Evolutionary conservation across 2,797 vertebrate species (phyloP), one percentile per base, ranked within the genome.

Genomic region (Lerista edwardsae): DNA sequence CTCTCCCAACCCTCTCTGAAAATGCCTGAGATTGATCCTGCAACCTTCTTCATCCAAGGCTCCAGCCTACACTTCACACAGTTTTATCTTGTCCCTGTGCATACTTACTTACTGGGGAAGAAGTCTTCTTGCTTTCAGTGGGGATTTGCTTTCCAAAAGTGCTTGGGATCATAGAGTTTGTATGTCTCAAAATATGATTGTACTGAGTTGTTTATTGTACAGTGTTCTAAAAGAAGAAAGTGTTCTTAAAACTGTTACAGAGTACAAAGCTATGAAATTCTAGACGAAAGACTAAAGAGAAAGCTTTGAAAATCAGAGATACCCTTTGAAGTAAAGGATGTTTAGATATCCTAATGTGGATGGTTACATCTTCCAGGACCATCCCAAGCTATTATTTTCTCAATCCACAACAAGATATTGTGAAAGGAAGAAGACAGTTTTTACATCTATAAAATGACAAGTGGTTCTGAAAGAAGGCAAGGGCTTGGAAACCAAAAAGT

Each of bases 401-500:
- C 34, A 21, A 9, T 17, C 88, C 2, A 55, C 75, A 71, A 71
- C 61, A 76, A 85, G 82, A 65, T 89, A 84, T 90, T 79, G 86
- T 0, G 0, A 79, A 79, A n/a, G 51, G 23, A 86, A 31, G 88
- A 91, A 85, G 11, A 59, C 0, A 27, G 0, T 84, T 74, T 90
- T 89, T 75, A 55, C 79, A 71, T 68, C 80, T 86, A 62, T 84
- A 86, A 90, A 89, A 31, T 17, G 12, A 0, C 0, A 11, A 71
- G 74, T 51, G 19, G 34, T 71, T 92, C 87, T 83, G 68, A 89
- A 91, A 89, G 12, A 27, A 87, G 86, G 68, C 6, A 0, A 5
- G 6, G 57, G 71, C 2, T 0, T 84, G 91, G 81, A 81, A 31
- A 64, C 14, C 75, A 36, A 82, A 88, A 68, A 82, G 47, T 15